Conservation (phyloP, 2,888 invertebrate genomes). For the Watsonalla cultraria region DNA sequence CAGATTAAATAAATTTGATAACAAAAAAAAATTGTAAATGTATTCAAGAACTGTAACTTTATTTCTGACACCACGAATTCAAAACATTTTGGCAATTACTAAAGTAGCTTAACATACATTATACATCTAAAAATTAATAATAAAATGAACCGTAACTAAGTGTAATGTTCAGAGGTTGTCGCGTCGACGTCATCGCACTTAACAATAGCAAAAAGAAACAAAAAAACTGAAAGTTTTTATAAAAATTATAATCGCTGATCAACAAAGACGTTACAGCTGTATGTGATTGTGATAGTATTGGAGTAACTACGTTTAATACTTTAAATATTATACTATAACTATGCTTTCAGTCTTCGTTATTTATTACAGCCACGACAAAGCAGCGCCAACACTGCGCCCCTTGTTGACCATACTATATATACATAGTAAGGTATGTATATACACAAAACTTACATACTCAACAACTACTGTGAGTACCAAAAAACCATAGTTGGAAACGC, state of each 20-base stretch:
- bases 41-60: constrained; percentile 5
- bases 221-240: constrained; percentile 17
- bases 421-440: constrained; percentile 40
- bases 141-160: constrained; percentile 17
- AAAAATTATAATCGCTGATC: constrained; percentile 24
- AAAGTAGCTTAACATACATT: constrained; percentile 20
- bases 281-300: constrained; percentile 51
- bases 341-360: constrained; percentile 75
- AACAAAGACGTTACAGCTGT: constrained; percentile 44
- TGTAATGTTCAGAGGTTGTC: constrained; percentile 8
- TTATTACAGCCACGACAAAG: constrained; percentile 67
- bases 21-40: not conserved
- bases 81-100: constrained; percentile 22
- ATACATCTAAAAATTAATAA: constrained; percentile 24
- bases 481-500: constrained; percentile 10
- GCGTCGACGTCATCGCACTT: constrained; percentile 7
- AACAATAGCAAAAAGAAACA: constrained; percentile 22
- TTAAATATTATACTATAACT: constrained; percentile 73
- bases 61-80: constrained; percentile 22
- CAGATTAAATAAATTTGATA: not conserved
- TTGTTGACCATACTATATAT: constrained; percentile 46
- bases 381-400: constrained; percentile 44
- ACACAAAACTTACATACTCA: constrained; percentile 29
- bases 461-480: constrained; percentile 14
- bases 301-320: constrained; percentile 59